Evolutionary conservation across 2,113 vertebrate species (phyloP).

Genomic region (Fulica atra): DNA sequence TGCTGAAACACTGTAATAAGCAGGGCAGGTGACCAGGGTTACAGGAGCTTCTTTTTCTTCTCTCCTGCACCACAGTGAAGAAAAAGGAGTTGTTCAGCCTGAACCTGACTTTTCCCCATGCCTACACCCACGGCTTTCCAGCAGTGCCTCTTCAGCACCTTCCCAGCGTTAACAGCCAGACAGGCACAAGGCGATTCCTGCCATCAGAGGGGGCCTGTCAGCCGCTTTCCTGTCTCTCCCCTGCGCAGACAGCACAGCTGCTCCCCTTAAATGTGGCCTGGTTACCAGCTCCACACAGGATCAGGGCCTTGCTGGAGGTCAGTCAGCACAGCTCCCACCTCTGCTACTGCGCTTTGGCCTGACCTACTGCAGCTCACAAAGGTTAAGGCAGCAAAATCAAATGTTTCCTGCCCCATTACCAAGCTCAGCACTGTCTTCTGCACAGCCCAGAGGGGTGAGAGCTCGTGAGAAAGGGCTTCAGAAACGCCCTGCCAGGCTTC

Average conservation of each 20-base stretch:
- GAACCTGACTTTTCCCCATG: background rate
- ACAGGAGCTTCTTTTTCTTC: constrained; percentile 64
- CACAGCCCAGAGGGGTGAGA: background rate
- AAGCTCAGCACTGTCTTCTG: background rate
- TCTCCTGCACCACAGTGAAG: constrained; percentile 53
- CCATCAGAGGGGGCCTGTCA: constrained; percentile 46
- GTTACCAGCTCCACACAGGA: background rate
- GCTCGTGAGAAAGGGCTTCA: background rate
- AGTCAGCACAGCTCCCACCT: background rate
- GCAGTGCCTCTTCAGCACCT: background rate
- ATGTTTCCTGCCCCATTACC: background rate
- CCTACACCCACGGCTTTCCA: background rate
- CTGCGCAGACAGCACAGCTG: background rate
- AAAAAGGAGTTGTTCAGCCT: background rate
- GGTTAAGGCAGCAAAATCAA: background rate
- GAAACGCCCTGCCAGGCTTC: background rate
- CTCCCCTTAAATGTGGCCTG: background rate
- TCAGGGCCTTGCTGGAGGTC: background rate
- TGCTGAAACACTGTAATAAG: constrained; percentile 73
- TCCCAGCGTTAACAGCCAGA: background rate
- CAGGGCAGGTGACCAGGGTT: constrained; percentile 62
- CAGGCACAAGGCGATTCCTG: background rate
- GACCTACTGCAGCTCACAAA: background rate
- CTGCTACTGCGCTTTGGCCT: background rate
- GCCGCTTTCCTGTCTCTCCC: background rate